Conservation (phyloP, 92 coral and sea anemone species). For the Epizoanthus stellaris region DNA sequence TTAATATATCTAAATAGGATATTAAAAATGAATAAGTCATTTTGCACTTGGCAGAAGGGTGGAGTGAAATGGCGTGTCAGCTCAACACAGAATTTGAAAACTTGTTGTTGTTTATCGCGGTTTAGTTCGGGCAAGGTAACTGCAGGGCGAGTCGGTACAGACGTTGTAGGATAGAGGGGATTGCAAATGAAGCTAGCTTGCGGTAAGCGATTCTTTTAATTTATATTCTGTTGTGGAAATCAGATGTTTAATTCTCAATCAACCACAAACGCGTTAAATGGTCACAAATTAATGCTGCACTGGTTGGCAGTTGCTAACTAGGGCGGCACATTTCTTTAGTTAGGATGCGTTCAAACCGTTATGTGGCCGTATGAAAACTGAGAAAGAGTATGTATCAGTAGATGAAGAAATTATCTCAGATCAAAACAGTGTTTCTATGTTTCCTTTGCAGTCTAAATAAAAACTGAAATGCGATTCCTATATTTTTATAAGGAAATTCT, state of each 20-base stretch:
- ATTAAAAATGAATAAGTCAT: constrained; percentile 34
- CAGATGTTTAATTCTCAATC: neutral
- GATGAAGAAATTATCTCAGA: too few species aligned
- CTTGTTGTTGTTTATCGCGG: neutral
- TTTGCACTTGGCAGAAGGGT: constrained; percentile 37
- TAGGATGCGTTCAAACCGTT: too few species aligned
- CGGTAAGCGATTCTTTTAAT: constrained; percentile 19
- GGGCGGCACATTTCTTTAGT: too few species aligned
- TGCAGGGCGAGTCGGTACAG: neutral
- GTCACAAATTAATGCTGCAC: neutral
- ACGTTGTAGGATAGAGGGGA: neutral
- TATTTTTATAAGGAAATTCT: too few species aligned
- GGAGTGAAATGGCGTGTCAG: constrained; percentile 50
- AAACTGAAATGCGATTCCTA: too few species aligned
- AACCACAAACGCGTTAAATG: constrained; percentile 5
- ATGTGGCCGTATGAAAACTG: too few species aligned
- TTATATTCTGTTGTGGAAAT: neutral
- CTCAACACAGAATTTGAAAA: constrained; percentile 6
- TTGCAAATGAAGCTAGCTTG: constrained; percentile 23
- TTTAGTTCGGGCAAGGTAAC: neutral
- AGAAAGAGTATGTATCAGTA: too few species aligned
- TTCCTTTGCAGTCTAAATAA: too few species aligned
- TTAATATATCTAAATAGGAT: constrained; percentile 16
- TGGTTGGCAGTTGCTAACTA: neutral
- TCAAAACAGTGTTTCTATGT: too few species aligned